Base-by-base conservation (phyloP, 1,140 invertebrate species). In the Catajapyx aquilonaris region DNA sequence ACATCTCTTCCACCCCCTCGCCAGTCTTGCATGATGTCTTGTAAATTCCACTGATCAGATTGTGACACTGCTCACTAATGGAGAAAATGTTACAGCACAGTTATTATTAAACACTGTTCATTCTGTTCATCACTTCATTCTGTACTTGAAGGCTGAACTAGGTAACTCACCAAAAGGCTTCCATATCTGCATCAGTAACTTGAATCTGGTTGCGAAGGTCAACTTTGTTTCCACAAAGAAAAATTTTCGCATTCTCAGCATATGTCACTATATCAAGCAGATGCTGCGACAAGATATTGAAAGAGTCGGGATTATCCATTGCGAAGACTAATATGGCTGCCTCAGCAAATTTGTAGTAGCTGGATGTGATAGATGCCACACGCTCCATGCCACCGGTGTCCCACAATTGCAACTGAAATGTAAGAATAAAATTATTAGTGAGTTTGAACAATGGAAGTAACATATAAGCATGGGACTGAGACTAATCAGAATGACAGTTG, bases 341-440 rank as follows among this genome's bases (percentile, higher is more conserved):
- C 54, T 88, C 83, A 9, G 84, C 80, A 63, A 86, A 87, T 61
- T 90, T 90, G 50, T 88, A 90, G 52, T 91, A 91, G 46, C 80
- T 85, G 11, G 81, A 85, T 2, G 84, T 90, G 7, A 91, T 79
- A n/a, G 80, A 84, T 19, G 84, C 84, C 23, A 90, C 81, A 53
- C 85, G 66, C 60, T 91, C 85, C 81, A 90, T 86, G 40, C 84
- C 85, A 47, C 84, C 84, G 31, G 85, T 91, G 50, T 91, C 85
- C 84, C 84, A 91, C 46, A 90, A 56, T 62, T 87, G 81, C 30
- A 90, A 59, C 83, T 90, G 46, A 34, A 60, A 62, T 48, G 42
- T 22, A 49, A 34, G 22, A 44, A 49, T 49, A 21, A n/a, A 31
- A 21, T 36, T n/a, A n/a, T n/a, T n/a, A n/a, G n/a, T n/a, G n/a